A percentile compares a stretch with the other conserved stretches of the same genome.
phyloP scores from a whole-genome alignment of 2,797 vertebrate genomes.

The Apogon talboti region DNA sequence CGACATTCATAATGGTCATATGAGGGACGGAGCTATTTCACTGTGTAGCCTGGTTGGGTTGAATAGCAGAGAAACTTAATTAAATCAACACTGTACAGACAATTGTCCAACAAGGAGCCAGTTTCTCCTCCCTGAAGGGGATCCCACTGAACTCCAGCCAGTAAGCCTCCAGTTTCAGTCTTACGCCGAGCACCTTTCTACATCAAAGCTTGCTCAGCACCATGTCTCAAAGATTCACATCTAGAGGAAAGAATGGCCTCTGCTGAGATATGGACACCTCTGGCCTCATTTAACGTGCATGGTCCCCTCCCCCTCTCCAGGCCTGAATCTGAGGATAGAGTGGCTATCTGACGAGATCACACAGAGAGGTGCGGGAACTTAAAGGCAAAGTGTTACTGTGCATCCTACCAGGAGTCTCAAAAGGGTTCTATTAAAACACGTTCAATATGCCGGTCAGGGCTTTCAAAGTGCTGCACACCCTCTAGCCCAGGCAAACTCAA shows the following conservation, averaged over 20 bases:
- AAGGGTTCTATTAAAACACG: conserved; percentile 84
- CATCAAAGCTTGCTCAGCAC: conserved; percentile 81
- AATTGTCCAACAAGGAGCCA: conserved; percentile 66
- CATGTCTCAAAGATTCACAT: conserved; percentile 80
- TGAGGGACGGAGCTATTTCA: conserved; percentile 54
- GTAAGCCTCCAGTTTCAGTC: conserved; percentile 77
- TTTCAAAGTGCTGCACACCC: conserved; percentile 85
- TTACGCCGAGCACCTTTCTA: conserved; percentile 79
- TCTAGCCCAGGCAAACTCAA: conserved; percentile 86
- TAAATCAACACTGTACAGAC: conserved; percentile 70
- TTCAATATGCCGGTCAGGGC: conserved; percentile 86
- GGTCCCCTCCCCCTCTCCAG: conserved; percentile 67
- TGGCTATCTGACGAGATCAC: conserved; percentile 84
- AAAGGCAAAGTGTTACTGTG: conserved; percentile 82
- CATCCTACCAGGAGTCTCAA: conserved; percentile 85
- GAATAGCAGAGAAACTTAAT: conserved; percentile 65
- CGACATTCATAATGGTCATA: conserved; percentile 63
- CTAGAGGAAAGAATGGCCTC: conserved; percentile 85
- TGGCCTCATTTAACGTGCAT: conserved; percentile 81
- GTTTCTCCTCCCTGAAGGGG: conserved; percentile 72
- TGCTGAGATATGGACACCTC: conserved; percentile 82
- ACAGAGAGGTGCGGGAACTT: conserved; percentile 82
- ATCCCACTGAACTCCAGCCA: conserved; percentile 67
- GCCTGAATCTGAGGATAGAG: conserved; percentile 74
- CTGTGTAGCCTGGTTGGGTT: conserved; percentile 38